Conservation (phyloP, 1,140 invertebrate species). For the Nomia melanderi region DNA sequence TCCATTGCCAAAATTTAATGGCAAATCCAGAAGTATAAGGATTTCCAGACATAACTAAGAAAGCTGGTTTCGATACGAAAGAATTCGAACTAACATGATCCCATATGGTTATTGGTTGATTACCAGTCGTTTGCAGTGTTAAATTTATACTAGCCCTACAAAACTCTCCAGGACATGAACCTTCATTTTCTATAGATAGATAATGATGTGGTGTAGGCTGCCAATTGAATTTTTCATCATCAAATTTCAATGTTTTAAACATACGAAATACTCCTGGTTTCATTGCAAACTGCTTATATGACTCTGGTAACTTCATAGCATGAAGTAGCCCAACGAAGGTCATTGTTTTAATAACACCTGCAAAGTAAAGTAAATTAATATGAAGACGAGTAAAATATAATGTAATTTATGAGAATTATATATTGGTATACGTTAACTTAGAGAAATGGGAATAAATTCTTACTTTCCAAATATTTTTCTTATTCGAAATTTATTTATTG, state of each 20-base stretch:
- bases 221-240: constrained; percentile 59
- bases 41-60: constrained; percentile 79
- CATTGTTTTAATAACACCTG: constrained; percentile 64
- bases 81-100: constrained; percentile 83
- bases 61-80: constrained; percentile 85
- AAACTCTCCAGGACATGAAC: constrained; percentile 83
- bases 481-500: background rate
- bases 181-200: constrained; percentile 84
- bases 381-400: background rate
- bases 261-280: constrained; percentile 18
- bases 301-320: constrained; percentile 57
- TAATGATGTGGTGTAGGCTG: constrained; percentile 70
- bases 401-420: too few species aligned
- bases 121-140: constrained; percentile 81
- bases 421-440: too few species aligned
- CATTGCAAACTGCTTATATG: constrained; percentile 44
- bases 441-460: too few species aligned
- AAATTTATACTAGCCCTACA: constrained; percentile 84
- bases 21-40: constrained; percentile 86
- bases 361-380: constrained; percentile 24
- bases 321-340: constrained; percentile 63
- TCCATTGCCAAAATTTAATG: constrained; percentile 91
- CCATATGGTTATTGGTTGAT: constrained; percentile 81
- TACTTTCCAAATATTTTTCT: constrained; percentile 60
- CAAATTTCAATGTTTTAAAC: constrained; percentile 42